phyloP scores from a whole-genome alignment of 1,140 invertebrate species.

The Druon quercuslanigerum region DNA sequence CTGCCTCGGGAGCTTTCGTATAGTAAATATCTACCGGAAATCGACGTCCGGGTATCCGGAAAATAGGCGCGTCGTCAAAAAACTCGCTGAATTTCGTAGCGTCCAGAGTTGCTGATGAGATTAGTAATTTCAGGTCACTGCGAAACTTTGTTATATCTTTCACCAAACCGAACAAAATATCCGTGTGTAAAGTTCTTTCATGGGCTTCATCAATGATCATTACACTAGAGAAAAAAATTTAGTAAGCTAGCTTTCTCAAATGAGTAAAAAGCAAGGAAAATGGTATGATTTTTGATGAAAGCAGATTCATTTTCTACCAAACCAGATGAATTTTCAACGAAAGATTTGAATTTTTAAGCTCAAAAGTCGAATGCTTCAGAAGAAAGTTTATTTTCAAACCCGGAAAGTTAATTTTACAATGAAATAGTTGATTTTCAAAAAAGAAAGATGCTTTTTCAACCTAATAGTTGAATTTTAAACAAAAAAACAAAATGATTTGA shows the following conservation, averaged over 20 bases:
- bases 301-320: too few species aligned
- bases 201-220: constrained; percentile 99
- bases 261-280: constrained; percentile 23
- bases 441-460: too few species aligned
- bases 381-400: too few species aligned
- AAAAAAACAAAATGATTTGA: too few species aligned
- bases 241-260: too few species aligned
- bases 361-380: too few species aligned
- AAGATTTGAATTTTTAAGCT: too few species aligned
- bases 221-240: constrained; percentile 80
- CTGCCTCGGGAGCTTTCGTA: constrained; percentile 98
- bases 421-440: too few species aligned
- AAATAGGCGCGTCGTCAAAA: constrained; percentile 99
- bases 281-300: too few species aligned
- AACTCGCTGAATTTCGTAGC: constrained; percentile 99
- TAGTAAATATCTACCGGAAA: constrained; percentile 98
- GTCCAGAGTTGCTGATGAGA: constrained; percentile 98
- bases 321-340: too few species aligned
- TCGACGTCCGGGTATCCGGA: constrained; percentile 93
- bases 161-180: constrained; percentile 98
- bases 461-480: too few species aligned
- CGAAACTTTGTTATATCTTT: constrained; percentile 98
- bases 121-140: constrained; percentile 95
- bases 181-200: constrained; percentile 97
- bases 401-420: too few species aligned